A percentile compares a stretch with the other conserved stretches of the same genome.
Evolutionary conservation across 2,888 invertebrate species (phyloP).

Genomic region (Torymus texanus): DNA sequence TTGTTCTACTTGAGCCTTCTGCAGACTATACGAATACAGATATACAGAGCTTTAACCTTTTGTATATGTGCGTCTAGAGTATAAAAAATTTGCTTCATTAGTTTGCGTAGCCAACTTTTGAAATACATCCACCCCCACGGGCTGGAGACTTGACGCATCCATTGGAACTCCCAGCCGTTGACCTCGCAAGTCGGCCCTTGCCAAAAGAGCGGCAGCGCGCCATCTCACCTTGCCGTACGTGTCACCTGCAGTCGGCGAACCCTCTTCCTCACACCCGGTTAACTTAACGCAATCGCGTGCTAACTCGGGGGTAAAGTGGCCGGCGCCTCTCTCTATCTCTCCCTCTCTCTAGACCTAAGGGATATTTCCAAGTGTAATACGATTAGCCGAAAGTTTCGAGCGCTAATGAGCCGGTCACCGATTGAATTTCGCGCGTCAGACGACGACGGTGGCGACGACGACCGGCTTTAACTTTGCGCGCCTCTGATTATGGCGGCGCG

Average conservation of each 20-base stretch:
- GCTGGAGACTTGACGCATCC: no score
- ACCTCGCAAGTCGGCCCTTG: no score
- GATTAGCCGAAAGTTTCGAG: constrained; percentile 66
- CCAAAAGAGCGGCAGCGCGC: background rate
- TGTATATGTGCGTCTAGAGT: no score
- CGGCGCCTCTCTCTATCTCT: constrained; percentile 17
- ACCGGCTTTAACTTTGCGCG: constrained; percentile 42
- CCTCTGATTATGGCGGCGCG: constrained; percentile 22
- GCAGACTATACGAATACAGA: no score
- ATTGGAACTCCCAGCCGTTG: no score
- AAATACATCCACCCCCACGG: no score
- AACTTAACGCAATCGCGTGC: constrained; percentile 32
- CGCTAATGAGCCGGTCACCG: constrained; percentile 67
- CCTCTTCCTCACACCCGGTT: background rate
- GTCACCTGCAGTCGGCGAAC: background rate
- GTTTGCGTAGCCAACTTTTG: no score
- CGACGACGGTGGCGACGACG: constrained; percentile 7
- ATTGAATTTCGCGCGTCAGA: constrained; percentile 58
- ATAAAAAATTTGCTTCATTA: no score
- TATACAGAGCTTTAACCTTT: no score
- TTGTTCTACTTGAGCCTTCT: no score
- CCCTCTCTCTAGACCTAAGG: constrained; percentile 32
- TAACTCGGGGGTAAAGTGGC: constrained; percentile 32
- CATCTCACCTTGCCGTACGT: background rate
- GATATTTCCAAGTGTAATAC: constrained; percentile 64